A percentile compares a stretch with the other conserved stretches of the same genome.
Conservation (phyloP, 2,797 vertebrate species). For the Eulemur rubriventer region DNA sequence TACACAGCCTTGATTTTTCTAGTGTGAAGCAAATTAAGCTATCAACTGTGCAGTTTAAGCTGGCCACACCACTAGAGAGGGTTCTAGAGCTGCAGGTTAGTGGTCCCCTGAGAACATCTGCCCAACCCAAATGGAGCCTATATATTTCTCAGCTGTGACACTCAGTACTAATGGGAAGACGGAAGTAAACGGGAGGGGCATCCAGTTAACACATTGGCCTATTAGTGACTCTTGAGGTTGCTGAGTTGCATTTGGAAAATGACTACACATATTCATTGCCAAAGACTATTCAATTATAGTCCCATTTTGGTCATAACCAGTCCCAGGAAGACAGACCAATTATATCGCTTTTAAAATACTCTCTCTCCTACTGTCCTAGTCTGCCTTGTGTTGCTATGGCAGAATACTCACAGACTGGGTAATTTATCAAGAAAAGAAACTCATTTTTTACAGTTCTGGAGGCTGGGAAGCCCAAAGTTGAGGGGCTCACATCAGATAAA, state of each 20-base stretch:
- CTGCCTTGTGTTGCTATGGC: neutral
- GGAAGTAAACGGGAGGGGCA: constrained; percentile 59
- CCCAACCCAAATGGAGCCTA: constrained; percentile 64
- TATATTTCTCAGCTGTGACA: constrained; percentile 73
- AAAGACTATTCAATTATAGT: constrained; percentile 56
- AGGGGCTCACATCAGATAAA: neutral
- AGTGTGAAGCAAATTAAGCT: neutral
- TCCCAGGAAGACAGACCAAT: neutral
- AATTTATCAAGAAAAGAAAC: no score
- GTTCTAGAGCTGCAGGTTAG: constrained; percentile 47
- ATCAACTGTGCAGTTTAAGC: constrained; percentile 39
- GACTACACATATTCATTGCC: constrained; percentile 66
- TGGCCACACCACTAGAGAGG: constrained; percentile 70
- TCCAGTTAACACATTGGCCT: constrained; percentile 70
- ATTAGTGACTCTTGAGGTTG: constrained; percentile 73
- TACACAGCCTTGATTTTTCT: neutral
- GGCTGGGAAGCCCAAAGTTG: neutral
- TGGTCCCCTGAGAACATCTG: neutral
- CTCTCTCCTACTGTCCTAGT: neutral
- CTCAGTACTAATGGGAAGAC: constrained; percentile 55
- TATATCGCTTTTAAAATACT: constrained; percentile 55
- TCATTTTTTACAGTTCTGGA: neutral
- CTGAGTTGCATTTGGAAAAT: constrained; percentile 76
- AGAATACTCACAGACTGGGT: neutral
- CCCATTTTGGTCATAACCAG: constrained; percentile 68